These are phyloP conservation scores for Eupithecia abbreviata DNA, from an alignment of 2,888 invertebrate species.

Conservation along the genomic window DNA sequence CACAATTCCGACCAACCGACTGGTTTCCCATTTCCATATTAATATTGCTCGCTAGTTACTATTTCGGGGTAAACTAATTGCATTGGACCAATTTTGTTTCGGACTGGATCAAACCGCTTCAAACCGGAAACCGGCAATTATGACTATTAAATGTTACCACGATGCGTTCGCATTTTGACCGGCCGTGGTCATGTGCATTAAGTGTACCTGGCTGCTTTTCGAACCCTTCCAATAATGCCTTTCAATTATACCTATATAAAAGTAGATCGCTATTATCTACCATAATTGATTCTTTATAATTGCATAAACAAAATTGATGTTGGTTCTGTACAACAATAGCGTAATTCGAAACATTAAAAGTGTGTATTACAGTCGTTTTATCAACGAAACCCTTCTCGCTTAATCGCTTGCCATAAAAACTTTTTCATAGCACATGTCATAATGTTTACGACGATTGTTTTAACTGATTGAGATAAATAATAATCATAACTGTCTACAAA, in stretches of 20 bases:
- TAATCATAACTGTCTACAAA: slow-evolving; percentile 14
- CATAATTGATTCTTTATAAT: too few relatives aligned
- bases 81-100: slow-evolving; percentile 52
- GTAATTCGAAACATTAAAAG: slow-evolving; percentile 49
- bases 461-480: slow-evolving; percentile 37
- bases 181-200: slow-evolving; percentile 25
- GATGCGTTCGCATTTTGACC: slow-evolving; percentile 47
- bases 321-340: slow-evolving; percentile 18
- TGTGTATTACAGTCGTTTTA: slow-evolving; percentile 49
- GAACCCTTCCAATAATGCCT: background rate
- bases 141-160: slow-evolving; percentile 59
- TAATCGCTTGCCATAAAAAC: slow-evolving; percentile 67
- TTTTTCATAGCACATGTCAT: slow-evolving; percentile 46
- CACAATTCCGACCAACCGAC: slow-evolving; percentile 24
- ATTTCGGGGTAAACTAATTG: slow-evolving; percentile 56
- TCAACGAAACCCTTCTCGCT: slow-evolving; percentile 54
- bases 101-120: slow-evolving; percentile 51
- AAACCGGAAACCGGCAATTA: slow-evolving; percentile 58
- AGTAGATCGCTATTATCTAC: too few relatives aligned
- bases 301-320: background rate
- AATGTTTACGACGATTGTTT: slow-evolving; percentile 32
- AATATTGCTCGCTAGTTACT: slow-evolving; percentile 39
- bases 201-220: background rate
- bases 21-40: slow-evolving; percentile 34
- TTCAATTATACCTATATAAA: too few relatives aligned